A percentile compares a stretch with the other conserved stretches of the same genome.
These are phyloP conservation scores for Terrapene triunguis DNA, from an alignment of 2,113 vertebrate species.

Conservation along the genomic window DNA sequence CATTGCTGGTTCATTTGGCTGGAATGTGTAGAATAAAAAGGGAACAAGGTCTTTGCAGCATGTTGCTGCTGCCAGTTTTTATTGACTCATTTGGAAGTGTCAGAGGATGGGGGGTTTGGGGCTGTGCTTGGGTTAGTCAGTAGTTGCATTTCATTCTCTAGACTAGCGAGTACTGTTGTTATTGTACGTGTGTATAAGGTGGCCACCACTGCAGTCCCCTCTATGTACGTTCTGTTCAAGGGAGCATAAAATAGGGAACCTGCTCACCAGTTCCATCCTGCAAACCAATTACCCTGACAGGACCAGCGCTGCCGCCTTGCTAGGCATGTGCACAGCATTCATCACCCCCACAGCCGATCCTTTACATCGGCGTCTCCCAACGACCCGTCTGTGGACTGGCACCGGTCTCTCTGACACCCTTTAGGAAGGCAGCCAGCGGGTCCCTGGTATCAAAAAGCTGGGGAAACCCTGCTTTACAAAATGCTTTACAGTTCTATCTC, in stretches of 20 bases:
- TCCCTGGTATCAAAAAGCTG: background rate
- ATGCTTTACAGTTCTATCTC: background rate
- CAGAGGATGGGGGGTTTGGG: background rate
- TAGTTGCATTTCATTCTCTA: background rate
- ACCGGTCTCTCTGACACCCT: background rate
- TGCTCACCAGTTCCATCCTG: background rate
- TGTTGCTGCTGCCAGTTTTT: background rate
- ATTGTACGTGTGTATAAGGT: background rate
- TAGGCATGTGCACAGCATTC: background rate
- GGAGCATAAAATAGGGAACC: background rate
- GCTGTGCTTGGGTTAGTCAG: background rate
- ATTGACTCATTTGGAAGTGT: background rate
- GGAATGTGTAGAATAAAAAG: background rate
- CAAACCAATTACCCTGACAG: accelerated
- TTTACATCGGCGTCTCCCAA: background rate
- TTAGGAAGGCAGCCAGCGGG: background rate
- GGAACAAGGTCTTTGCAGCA: background rate
- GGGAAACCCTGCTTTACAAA: background rate
- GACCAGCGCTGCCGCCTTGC: background rate
- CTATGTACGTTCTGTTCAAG: background rate
- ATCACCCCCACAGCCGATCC: too few relatives aligned
- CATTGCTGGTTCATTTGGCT: accelerated
- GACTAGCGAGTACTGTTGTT: accelerated
- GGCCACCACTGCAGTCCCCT: background rate
- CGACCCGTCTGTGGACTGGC: background rate